Evolutionary conservation across 2,797 vertebrate species (phyloP).

Genomic region (Falco cherrug): DNA sequence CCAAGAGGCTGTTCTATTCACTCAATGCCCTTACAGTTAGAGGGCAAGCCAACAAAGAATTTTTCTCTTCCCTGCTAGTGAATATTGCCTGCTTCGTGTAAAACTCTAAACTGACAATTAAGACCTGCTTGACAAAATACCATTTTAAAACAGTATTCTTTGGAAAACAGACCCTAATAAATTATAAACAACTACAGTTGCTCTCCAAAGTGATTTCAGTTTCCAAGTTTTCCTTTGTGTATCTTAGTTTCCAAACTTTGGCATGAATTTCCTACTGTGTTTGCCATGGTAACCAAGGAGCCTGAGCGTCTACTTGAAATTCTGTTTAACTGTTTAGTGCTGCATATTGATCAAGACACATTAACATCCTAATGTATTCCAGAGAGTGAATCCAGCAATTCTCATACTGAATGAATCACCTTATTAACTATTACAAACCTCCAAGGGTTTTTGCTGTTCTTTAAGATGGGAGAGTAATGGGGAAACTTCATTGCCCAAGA

Average conservation of each 20-base stretch:
- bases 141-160: not conserved
- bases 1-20: slow-evolving; percentile 16
- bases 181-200: not conserved
- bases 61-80: slow-evolving; percentile 1
- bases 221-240: slow-evolving; percentile 42
- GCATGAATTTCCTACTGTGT: slow-evolving; percentile 50
- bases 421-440: not conserved
- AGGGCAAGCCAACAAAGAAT: slow-evolving; percentile 41
- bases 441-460: not conserved
- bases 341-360: slow-evolving; percentile 11
- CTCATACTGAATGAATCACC: not conserved
- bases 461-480: not conserved
- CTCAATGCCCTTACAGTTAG: slow-evolving; percentile 23
- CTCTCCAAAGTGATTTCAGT: not conserved
- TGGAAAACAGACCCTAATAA: not conserved
- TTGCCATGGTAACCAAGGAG: slow-evolving; percentile 61
- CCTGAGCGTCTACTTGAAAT: slow-evolving; percentile 39
- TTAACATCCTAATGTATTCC: not conserved
- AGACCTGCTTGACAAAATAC: not conserved
- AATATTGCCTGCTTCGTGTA: slow-evolving; percentile 26
- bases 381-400: not conserved
- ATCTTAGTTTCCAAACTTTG: slow-evolving; percentile 54
- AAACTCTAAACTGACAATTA: not conserved
- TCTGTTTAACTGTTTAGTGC: slow-evolving; percentile 38
- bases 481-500: not conserved